Evolutionary conservation across 2,113 vertebrate genomes (phyloP), one percentile per base, ranked within the genome.

Genomic region (Megaceryle torquata): DNA sequence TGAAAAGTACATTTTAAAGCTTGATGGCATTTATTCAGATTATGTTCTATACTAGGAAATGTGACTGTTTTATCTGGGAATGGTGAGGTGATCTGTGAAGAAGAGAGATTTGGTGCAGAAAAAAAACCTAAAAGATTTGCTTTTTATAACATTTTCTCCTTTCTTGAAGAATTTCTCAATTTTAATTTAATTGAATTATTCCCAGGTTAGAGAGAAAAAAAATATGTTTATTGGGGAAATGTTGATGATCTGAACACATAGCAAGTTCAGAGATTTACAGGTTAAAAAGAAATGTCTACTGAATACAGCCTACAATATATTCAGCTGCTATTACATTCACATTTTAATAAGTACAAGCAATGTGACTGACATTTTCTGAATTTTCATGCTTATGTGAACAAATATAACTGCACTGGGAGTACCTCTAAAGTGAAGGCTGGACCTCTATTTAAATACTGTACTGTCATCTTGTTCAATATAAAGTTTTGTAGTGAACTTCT

Each of bases 1-100:
- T 78, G 69, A 95, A 96, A 95, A 83, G 59, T 50, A 93, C 82
- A 93, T 95, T 95, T 96, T 95, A 95, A 94, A 94, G 89, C 72
- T 82, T 86, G 65, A 86, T 90, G 84, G 43, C 61, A 95, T 96
- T 94, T 95, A 94, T 92, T 95, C 81, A 88, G 69, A 71, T 18
- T 87, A 86, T 72, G 69, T 82, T 88, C 41, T 90, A 25, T 59
- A 78, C 18, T 65, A 33, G 57, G 54, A 84, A 93, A 80, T 78
- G 54, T 56, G 44, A 8, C 29, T 74, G 17, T 15, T 88, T 80
- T 67, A 71, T 53, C 64, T 56, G 68, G 44, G 18, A 93, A 86
- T 60, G 21, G 21, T 18, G 67, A 82, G 18, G 31, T 77, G 2
- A 5, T 81, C 51, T 88, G 15, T 77, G 31, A 92, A 89, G 61